phyloP scores from a whole-genome alignment of 2,888 invertebrate species.

The Trimorus sp. region DNA sequence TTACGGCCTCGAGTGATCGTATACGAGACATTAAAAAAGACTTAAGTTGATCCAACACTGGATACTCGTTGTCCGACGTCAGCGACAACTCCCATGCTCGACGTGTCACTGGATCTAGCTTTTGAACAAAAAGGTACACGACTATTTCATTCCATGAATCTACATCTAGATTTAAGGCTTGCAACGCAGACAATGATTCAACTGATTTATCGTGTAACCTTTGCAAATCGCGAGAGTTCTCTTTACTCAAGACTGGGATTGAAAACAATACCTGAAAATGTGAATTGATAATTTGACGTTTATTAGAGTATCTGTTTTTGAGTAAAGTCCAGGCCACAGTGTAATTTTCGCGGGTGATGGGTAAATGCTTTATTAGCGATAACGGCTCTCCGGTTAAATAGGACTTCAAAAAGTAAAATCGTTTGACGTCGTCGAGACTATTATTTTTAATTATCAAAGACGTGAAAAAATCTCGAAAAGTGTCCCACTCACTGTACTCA shows the following conservation, averaged over 20 bases:
- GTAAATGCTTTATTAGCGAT: not conserved
- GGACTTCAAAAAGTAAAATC: slow-evolving; percentile 4
- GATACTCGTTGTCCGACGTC: not conserved
- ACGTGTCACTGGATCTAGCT: slow-evolving; percentile 8
- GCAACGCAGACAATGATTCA: not conserved
- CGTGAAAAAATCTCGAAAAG: not conserved
- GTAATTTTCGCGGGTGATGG: not conserved
- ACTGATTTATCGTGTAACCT: not conserved
- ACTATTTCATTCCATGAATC: slow-evolving; percentile 8
- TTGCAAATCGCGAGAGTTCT: not conserved
- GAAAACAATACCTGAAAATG: not conserved
- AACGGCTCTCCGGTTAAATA: not conserved
- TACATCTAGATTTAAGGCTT: not conserved
- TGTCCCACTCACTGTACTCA: not conserved
- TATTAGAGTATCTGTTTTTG: not conserved
- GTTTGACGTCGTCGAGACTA: not conserved
- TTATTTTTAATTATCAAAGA: not conserved
- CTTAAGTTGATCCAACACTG: not conserved
- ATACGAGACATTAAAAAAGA: not conserved
- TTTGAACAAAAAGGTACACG: slow-evolving; percentile 5
- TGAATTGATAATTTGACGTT: not conserved
- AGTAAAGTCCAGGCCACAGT: not conserved
- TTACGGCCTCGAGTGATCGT: not conserved
- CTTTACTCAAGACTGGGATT: not conserved
- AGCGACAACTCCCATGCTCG: not conserved